A percentile compares a stretch with the other conserved stretches of the same genome.
Conservation (phyloP, 2,797 vertebrate genomes). For the Anguilla marmorata region DNA sequence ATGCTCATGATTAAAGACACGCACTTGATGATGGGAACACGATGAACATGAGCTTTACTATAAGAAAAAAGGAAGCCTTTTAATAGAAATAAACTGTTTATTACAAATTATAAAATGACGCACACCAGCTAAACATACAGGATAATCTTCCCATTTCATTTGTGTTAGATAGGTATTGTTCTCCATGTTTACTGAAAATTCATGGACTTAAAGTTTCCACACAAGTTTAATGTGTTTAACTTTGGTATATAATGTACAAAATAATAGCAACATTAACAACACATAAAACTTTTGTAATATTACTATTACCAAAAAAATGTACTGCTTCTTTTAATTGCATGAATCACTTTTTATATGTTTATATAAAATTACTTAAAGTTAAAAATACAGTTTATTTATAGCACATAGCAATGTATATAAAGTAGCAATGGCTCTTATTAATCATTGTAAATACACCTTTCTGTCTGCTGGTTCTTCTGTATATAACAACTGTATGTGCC, state of each 20-base stretch:
- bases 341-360: no score
- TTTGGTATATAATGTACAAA: neutral
- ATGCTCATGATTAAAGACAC: slow-evolving; percentile 73
- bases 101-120: neutral
- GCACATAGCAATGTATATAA: no score
- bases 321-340: no score
- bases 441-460: no score
- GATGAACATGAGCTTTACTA: slow-evolving; percentile 39
- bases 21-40: slow-evolving; percentile 64
- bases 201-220: neutral
- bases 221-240: neutral
- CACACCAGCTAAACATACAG: slow-evolving; percentile 18
- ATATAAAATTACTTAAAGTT: no score
- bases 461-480: no score
- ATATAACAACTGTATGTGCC: no score
- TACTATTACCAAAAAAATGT: neutral
- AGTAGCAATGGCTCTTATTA: no score
- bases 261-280: neutral
- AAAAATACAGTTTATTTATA: no score
- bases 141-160: slow-evolving; percentile 9
- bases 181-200: slow-evolving; percentile 16
- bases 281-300: neutral
- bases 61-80: slow-evolving; percentile 26
- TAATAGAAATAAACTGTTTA: neutral
- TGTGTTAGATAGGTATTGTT: neutral